phyloP scores from a whole-genome alignment of 2,113 vertebrate species.

The Channa maculata region DNA sequence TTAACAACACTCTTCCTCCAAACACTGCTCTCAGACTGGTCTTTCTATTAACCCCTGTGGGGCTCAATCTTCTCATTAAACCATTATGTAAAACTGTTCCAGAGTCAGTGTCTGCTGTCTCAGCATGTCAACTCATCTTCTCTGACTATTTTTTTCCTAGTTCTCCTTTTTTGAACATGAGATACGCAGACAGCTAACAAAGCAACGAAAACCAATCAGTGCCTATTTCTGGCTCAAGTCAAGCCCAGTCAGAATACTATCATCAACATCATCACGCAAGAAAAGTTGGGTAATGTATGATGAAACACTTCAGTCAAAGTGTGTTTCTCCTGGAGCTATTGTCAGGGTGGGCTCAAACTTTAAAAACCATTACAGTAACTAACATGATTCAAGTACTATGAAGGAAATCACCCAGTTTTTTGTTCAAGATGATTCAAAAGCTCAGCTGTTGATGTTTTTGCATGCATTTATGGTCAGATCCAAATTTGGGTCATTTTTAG shows the following conservation, averaged over 20 bases:
- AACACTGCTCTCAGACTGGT: constrained; percentile 17
- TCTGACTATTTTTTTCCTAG: constrained; percentile 69
- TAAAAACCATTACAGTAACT: constrained; percentile 18
- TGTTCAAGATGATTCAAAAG: constrained; percentile 1
- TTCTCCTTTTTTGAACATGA: constrained; percentile 58
- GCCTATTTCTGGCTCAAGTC: constrained; percentile 67
- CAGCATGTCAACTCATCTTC: constrained; percentile 40
- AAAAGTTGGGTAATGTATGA: constrained; percentile 48
- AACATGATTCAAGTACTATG: constrained; percentile 6
- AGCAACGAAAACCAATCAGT: constrained; percentile 31
- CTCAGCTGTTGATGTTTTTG: constrained; percentile 2
- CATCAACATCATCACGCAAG: constrained; percentile 43
- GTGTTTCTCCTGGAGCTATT: not conserved
- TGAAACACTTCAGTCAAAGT: constrained; percentile 41
- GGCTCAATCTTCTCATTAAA: constrained; percentile 24
- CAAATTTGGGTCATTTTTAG: not conserved
- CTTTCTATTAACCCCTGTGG: constrained; percentile 36
- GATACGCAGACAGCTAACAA: constrained; percentile 56
- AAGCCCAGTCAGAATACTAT: constrained; percentile 53
- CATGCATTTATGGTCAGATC: not conserved
- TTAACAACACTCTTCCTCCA: constrained; percentile 42
- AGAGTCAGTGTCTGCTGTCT: constrained; percentile 45
- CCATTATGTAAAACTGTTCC: constrained; percentile 39
- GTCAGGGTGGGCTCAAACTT: constrained; percentile 7
- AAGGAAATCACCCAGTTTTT: not conserved